A percentile compares a stretch with the other conserved stretches of the same genome.
These are phyloP conservation scores for Psilopogon haemacephalus DNA, from an alignment of 2,113 vertebrate species.

Conservation along the genomic window DNA sequence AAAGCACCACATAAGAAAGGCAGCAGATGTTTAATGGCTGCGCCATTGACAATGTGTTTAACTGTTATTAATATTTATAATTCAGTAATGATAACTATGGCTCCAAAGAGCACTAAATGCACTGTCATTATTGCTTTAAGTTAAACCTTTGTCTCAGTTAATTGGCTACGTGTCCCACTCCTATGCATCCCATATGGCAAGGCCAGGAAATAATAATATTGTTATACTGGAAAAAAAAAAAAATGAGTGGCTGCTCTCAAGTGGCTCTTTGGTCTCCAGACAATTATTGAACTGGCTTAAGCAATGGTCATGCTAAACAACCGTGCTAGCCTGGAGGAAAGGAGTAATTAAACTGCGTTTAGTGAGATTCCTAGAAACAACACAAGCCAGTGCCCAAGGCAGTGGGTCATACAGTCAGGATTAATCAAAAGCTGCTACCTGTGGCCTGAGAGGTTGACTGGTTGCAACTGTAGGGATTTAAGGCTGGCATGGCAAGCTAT, in stretches of 20 bases:
- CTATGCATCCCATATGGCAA: conserved; percentile 36
- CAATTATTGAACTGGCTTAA: conserved; percentile 45
- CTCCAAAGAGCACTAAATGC: conserved; percentile 64
- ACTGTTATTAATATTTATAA: conserved; percentile 74
- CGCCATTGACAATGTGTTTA: conserved; percentile 64
- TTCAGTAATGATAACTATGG: conserved; percentile 53
- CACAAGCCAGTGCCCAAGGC: not conserved
- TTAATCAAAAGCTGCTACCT: not conserved
- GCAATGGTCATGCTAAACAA: conserved; percentile 1
- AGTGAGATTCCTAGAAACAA: not conserved
- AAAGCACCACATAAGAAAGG: conserved; percentile 14
- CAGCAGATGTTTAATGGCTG: conserved; percentile 69
- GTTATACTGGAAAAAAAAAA: conserved; percentile 40
- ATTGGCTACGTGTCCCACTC: conserved; percentile 31
- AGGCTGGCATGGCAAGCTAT: not conserved
- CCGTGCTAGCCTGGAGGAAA: not conserved
- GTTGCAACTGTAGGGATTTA: not conserved
- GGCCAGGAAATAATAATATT: conserved; percentile 59
- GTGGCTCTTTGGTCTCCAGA: conserved; percentile 24
- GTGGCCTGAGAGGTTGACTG: not conserved
- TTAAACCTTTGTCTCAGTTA: conserved; percentile 60
- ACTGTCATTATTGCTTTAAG: conserved; percentile 52
- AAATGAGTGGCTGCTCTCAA: conserved; percentile 1
- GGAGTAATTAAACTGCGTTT: not conserved
- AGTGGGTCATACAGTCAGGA: not conserved